Conservation (phyloP, 2,888 invertebrate species). For the Sesia apiformis region DNA sequence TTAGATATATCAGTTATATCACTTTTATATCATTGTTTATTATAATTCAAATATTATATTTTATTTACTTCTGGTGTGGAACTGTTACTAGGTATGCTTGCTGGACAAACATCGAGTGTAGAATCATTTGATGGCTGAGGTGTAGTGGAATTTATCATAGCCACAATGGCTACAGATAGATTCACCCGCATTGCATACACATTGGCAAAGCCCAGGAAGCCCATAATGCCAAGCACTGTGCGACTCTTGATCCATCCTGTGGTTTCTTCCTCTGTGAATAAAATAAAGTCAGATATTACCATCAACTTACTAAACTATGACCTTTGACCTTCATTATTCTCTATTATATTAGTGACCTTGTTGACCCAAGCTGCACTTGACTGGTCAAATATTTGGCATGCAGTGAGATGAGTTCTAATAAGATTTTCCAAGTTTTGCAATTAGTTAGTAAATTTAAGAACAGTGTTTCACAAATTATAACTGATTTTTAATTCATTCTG, state of each 20-base stretch:
- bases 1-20: too few relatives aligned
- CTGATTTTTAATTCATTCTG: too few relatives aligned
- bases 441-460: too few relatives aligned
- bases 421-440: too few relatives aligned
- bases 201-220: slow-evolving; percentile 90
- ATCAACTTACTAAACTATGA: too few relatives aligned
- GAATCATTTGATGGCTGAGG: slow-evolving; percentile 71
- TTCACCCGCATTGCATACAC: slow-evolving; percentile 94
- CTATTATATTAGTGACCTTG: too few relatives aligned
- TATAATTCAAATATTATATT: not conserved
- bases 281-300: not conserved
- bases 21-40: not conserved
- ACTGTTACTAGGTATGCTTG: slow-evolving; percentile 49
- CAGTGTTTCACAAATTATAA: too few relatives aligned
- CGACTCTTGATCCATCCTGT: slow-evolving; percentile 81
- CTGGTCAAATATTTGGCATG: too few relatives aligned
- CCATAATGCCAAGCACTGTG: slow-evolving; percentile 86
- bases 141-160: slow-evolving; percentile 89
- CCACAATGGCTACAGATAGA: slow-evolving; percentile 94
- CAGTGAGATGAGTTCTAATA: too few relatives aligned
- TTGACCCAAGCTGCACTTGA: too few relatives aligned
- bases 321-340: too few relatives aligned
- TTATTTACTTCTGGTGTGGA: slow-evolving; percentile 51
- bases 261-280: slow-evolving; percentile 71
- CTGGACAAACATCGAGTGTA: slow-evolving; percentile 77